Evolutionary conservation across 2,797 vertebrate genomes (phyloP).

Genomic region (Muraenolepis orangiensis): DNA sequence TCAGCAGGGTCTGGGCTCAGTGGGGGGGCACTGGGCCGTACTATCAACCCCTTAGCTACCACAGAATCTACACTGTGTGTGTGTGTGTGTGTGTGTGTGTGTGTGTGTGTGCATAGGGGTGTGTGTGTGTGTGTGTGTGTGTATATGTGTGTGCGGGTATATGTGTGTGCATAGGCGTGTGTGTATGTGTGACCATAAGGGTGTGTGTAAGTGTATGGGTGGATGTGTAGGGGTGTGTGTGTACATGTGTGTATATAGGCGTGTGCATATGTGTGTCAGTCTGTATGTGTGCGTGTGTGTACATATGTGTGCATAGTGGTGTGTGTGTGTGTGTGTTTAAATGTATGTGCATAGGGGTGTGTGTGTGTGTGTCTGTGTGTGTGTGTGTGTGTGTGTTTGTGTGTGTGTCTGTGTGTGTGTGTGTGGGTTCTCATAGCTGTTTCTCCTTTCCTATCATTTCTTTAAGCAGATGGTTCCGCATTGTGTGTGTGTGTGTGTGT

Average conservation of each 20-base stretch:
- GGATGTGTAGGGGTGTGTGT: neutral
- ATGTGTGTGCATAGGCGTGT: neutral
- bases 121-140: neutral
- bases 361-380: no score
- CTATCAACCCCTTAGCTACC: conserved; percentile 35
- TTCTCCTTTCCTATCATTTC: neutral
- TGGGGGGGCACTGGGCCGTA: conserved; percentile 7
- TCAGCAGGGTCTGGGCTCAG: conserved; percentile 21
- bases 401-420: neutral
- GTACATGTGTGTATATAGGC: neutral
- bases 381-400: no score
- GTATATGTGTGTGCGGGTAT: no score
- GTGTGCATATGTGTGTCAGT: no score
- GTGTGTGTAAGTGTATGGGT: neutral
- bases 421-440: neutral
- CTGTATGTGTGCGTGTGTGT: no score
- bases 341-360: neutral
- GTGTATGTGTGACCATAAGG: neutral
- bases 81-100: neutral
- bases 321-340: neutral
- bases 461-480: no score
- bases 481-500: no score
- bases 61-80: no score
- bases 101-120: neutral
- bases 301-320: no score